phyloP scores from a whole-genome alignment of 2,888 invertebrate genomes.

The Trachelus troglodyta region DNA sequence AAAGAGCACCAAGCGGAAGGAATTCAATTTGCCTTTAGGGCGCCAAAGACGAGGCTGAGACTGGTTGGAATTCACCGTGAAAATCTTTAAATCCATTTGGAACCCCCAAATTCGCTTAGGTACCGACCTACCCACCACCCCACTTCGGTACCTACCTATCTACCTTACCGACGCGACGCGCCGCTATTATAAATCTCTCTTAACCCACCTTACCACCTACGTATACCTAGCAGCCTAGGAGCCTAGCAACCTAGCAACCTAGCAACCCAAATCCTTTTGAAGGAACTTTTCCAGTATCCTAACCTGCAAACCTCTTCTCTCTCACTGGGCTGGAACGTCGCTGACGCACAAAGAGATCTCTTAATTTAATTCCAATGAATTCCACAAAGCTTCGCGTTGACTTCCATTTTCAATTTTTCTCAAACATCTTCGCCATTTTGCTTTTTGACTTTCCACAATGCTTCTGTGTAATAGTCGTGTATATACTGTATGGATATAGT shows the following conservation, averaged over 20 bases:
- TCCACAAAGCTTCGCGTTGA: neutral
- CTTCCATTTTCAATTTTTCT: neutral
- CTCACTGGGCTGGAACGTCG: neutral
- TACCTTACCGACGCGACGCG: neutral
- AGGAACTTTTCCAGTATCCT: neutral
- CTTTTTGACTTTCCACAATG: neutral
- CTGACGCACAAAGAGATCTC: neutral
- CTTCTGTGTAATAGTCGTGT: neutral
- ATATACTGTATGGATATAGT: neutral
- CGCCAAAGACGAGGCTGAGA: neutral
- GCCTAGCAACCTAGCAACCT: neutral
- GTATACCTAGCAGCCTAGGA: neutral
- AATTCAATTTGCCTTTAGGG: neutral
- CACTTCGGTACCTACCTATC: neutral
- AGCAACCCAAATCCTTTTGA: neutral
- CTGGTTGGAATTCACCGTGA: neutral
- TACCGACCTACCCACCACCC: neutral
- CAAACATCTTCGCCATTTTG: neutral
- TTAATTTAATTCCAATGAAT: neutral
- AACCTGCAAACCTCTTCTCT: neutral
- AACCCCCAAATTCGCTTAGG: neutral
- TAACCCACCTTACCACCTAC: neutral
- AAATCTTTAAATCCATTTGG: neutral
- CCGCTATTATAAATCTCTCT: neutral
- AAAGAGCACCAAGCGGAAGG: neutral